These are phyloP conservation scores for Seira ritae DNA, from an alignment of 2,888 invertebrate genomes.

Conservation along the genomic window DNA sequence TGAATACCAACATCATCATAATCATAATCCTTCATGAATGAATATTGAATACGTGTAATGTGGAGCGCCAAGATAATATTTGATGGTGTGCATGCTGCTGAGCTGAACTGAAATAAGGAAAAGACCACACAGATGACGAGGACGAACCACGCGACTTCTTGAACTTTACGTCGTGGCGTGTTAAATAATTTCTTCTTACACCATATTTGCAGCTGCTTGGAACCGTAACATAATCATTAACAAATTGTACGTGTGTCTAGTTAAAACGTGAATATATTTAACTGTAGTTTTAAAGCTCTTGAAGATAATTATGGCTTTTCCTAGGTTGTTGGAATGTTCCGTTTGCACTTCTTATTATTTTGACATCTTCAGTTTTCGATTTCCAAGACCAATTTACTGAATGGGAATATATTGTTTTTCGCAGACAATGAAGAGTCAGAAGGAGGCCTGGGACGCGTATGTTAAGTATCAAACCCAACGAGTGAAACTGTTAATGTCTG, in stretches of 20 bases:
- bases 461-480: constrained; percentile 50
- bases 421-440: constrained; percentile 55
- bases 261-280: neutral
- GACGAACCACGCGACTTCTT: neutral
- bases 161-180: neutral
- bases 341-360: neutral
- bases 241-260: constrained; percentile 10
- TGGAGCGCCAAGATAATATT: no score
- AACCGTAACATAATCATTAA: neutral
- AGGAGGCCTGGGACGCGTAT: constrained; percentile 41
- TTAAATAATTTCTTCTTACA: neutral
- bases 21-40: neutral
- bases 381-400: neutral
- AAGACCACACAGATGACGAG: neutral
- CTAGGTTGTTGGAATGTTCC: no score
- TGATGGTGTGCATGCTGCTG: no score
- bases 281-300: neutral
- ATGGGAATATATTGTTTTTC: constrained; percentile 6
- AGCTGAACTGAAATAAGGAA: neutral
- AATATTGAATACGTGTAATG: neutral
- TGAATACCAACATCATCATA: neutral
- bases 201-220: constrained; percentile 4
- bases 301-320: no score
- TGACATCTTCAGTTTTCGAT: neutral
- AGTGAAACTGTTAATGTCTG: constrained; percentile 41